phyloP scores from a whole-genome alignment of 2,888 invertebrate species.

The Cepaea hortensis region DNA sequence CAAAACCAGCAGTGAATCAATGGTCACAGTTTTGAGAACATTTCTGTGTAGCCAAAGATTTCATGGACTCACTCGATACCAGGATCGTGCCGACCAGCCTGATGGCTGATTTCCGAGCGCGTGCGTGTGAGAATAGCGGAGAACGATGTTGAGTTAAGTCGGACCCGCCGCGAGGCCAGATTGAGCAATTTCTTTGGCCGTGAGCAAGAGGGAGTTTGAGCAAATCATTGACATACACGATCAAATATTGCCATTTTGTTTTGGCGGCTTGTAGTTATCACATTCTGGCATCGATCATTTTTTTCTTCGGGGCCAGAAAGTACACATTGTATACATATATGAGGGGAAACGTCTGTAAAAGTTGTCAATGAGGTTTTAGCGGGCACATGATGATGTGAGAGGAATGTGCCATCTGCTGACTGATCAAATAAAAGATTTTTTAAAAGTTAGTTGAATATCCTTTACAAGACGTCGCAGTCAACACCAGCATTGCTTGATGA shows the following conservation, averaged over 20 bases:
- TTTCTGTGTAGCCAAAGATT: constrained; percentile 33
- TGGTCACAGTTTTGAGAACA: constrained; percentile 32
- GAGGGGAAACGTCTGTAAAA: neutral
- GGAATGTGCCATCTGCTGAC: no score
- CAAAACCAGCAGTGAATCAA: constrained; percentile 30
- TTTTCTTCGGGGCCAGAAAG: neutral
- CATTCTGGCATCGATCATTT: constrained; percentile 18
- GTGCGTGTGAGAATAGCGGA: constrained; percentile 41
- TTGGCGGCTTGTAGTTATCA: constrained; percentile 22
- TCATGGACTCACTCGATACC: constrained; percentile 40
- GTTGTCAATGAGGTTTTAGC: no score
- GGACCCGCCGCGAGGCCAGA: constrained; percentile 15
- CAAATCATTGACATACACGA: constrained; percentile 25
- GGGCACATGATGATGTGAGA: no score
- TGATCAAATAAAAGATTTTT: no score
- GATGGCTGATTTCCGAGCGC: constrained; percentile 41
- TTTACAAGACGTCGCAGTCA: no score
- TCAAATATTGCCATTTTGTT: constrained; percentile 36
- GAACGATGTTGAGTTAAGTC: constrained; percentile 39
- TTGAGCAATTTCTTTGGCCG: constrained; percentile 22
- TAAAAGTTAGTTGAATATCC: no score
- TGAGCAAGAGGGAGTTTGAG: constrained; percentile 22
- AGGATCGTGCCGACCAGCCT: constrained; percentile 17
- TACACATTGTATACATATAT: neutral
- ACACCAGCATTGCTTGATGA: no score